Evolutionary conservation across 2,797 vertebrate genomes (phyloP).

Genomic region (Sebastes umbrosus): DNA sequence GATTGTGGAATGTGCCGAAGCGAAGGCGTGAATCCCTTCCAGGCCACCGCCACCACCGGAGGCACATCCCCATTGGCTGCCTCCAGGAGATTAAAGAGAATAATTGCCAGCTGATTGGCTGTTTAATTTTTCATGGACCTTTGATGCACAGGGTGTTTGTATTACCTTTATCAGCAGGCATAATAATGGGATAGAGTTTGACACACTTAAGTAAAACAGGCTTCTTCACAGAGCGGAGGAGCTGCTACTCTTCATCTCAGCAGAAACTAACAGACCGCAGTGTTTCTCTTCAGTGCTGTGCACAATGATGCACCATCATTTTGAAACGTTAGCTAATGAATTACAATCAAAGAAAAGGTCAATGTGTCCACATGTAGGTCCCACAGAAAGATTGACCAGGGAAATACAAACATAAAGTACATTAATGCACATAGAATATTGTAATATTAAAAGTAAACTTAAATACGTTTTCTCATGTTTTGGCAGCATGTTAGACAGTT

Average conservation of each 20-base stretch:
- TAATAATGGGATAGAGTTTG: conserved; percentile 75
- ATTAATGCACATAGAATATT: background rate
- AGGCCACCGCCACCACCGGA: conserved; percentile 71
- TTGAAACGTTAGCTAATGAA: background rate
- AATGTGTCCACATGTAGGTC: background rate
- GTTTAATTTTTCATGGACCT: conserved; percentile 84
- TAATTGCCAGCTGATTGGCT: conserved; percentile 87
- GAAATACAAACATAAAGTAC: background rate
- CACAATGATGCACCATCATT: background rate
- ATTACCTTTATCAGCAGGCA: conserved; percentile 78
- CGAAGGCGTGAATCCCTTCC: conserved; percentile 71
- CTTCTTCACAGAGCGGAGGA: conserved; percentile 33
- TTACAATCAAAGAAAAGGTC: background rate
- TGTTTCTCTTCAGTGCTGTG: background rate
- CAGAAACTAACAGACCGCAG: background rate
- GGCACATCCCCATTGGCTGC: conserved; percentile 84
- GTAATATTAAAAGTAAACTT: background rate
- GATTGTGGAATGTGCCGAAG: conserved; percentile 71
- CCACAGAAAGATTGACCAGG: background rate
- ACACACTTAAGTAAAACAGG: conserved; percentile 70
- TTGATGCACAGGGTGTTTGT: conserved; percentile 78
- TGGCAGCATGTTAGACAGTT: background rate
- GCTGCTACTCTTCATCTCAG: conserved; percentile 9
- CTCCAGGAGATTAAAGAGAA: conserved; percentile 87
- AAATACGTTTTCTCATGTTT: background rate